These are phyloP conservation scores for Akabosia matsudoensis DNA, from an alignment of 1,140 invertebrate genomes.

Conservation along the genomic window DNA sequence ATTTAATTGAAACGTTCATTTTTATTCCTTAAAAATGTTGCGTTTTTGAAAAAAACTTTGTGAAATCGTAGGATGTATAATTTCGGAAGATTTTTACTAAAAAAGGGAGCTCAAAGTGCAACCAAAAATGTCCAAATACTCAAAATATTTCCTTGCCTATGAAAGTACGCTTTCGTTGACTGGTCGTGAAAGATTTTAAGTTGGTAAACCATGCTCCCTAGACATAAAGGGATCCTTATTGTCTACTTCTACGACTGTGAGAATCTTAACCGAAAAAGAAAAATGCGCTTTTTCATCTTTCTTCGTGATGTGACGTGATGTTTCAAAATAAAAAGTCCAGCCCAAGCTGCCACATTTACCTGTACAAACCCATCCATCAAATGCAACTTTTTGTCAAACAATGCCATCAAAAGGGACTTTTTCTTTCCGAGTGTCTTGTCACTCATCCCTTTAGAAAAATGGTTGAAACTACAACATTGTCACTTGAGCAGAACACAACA, in stretches of 20 bases:
- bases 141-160: background rate
- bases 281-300: background rate
- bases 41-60: background rate
- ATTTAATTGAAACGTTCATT: background rate
- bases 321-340: background rate
- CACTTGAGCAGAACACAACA: no score
- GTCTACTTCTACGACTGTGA: background rate
- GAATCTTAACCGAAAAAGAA: background rate
- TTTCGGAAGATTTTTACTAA: background rate
- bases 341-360: slow-evolving; percentile 16
- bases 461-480: background rate
- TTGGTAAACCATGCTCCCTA: no score
- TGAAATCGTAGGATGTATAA: background rate
- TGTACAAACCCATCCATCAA: slow-evolving; percentile 19
- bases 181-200: no score
- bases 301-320: background rate
- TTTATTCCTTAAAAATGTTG: background rate
- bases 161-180: no score
- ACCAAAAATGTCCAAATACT: background rate
- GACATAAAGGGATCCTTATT: background rate
- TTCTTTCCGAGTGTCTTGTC: slow-evolving; percentile 8
- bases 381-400: slow-evolving; percentile 20
- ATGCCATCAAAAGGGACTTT: background rate
- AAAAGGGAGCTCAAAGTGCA: background rate
- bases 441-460: background rate